Base-by-base conservation (phyloP, 1,140 invertebrate genomes). In the Acyrthosiphon pisum region DNA sequence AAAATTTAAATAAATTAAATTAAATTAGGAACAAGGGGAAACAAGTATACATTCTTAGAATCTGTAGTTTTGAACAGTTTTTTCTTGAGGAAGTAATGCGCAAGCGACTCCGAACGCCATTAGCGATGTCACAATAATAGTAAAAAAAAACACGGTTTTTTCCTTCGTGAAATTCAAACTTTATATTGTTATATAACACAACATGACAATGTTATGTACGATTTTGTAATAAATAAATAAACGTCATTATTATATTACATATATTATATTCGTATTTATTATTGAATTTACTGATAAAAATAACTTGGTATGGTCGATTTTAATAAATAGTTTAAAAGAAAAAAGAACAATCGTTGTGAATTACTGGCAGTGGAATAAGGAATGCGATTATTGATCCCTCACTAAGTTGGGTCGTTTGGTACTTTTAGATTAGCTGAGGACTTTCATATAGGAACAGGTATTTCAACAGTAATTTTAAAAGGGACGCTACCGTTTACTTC, bases 401-500 rank as follows among this genome's bases (percentile, higher is more conserved):
- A 14, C 60, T 76, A 76, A 76, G n/a, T 76, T n/a, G n/a, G 60
- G 60, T 76, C 60, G 60, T 76, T 76, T 76, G 60, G n/a, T 76
- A 76, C n/a, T 76, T 76, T 76, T 76, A 76, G 60, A 76, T 76
- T 76, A 76, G 18, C 60, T n/a, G 60, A 76, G 60, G 60, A 76
- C 60, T 76, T n/a, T 76, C 60, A 76, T 76, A n/a, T 22, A 76
- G 30, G 60, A 35, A 76, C n/a, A 20, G 60, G 60, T 76, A 76
- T 76, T 76, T 76, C 60, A 76, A n/a, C 60, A 76, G 30, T 76
- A 76, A 76, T 87, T 88, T 88, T 88, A 30, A 86, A 86, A 46
- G 84, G 84, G 18, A 83, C 11, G 60, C 60, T 68, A n/a, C 30
- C 26, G 41, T 86, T 86, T 30, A 30, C 41, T 86, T 86, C 11